These are phyloP conservation scores for Mandrillus leucophaeus DNA, from an alignment of 2,113 vertebrate species.

Conservation along the genomic window DNA sequence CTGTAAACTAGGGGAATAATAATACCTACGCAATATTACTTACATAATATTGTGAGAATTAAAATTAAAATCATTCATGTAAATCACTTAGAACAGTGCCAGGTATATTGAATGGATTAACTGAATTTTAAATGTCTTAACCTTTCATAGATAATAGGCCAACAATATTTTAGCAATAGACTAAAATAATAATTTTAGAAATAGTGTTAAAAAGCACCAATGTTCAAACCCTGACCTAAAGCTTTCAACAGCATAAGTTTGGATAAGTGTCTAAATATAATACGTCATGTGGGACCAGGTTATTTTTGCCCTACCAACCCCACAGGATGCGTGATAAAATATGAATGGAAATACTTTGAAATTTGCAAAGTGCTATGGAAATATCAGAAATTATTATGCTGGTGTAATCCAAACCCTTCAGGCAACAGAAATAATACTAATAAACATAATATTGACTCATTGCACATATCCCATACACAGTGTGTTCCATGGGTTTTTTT, in stretches of 20 bases:
- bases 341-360: not conserved
- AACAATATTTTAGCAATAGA: not conserved
- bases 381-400: not conserved
- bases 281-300: not conserved
- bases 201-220: not conserved
- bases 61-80: not conserved
- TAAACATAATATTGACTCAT: not conserved
- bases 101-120: not conserved
- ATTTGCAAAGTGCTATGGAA: constrained; percentile 15
- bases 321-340: not conserved
- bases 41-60: not conserved
- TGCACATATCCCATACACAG: not conserved
- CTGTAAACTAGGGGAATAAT: not conserved
- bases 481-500: not conserved
- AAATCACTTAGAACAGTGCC: not conserved
- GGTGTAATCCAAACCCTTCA: not conserved
- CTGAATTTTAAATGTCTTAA: not conserved
- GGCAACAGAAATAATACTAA: not conserved
- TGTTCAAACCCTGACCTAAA: not conserved
- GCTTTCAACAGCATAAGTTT: not conserved
- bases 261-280: not conserved
- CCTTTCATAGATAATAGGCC: not conserved
- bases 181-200: not conserved
- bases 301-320: not conserved
- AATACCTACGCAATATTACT: not conserved